These are phyloP conservation scores for Trichopoda pennipes DNA, from an alignment of 2,888 invertebrate species.

Conservation along the genomic window DNA sequence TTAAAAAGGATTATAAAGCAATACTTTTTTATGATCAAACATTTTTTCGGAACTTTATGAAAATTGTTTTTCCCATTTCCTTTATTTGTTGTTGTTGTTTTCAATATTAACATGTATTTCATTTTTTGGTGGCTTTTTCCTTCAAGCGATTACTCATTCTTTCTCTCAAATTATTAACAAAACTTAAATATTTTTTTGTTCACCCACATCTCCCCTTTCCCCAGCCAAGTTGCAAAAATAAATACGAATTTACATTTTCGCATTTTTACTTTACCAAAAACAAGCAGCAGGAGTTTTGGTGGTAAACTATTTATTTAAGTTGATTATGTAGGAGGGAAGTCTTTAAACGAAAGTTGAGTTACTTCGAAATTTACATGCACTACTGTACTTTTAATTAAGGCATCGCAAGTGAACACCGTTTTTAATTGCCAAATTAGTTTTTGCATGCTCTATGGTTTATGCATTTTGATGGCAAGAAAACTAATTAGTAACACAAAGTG, in stretches of 20 bases:
- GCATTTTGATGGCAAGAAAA: no score
- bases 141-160: slow-evolving; percentile 59
- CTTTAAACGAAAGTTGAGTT: no score
- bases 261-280: slow-evolving; percentile 12
- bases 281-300: slow-evolving; percentile 11
- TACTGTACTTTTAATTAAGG: no score
- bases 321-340: no score
- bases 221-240: slow-evolving; percentile 13
- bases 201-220: slow-evolving; percentile 48
- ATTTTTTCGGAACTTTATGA: neutral
- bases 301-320: no score
- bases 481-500: no score
- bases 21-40: no score
- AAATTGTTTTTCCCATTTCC: slow-evolving; percentile 5
- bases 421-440: no score
- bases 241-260: slow-evolving; percentile 20
- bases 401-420: no score
- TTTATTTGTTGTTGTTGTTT: slow-evolving; percentile 8
- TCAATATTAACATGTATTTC: slow-evolving; percentile 6
- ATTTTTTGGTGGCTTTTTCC: slow-evolving; percentile 8
- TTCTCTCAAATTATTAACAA: slow-evolving; percentile 42
- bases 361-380: no score
- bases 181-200: slow-evolving; percentile 39
- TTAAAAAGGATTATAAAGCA: no score
- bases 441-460: no score